Percentiles rank a stretch among this genome's conserved stretches.
Conservation (phyloP, 2,113 vertebrate species). For the Callaeas wilsoni region DNA sequence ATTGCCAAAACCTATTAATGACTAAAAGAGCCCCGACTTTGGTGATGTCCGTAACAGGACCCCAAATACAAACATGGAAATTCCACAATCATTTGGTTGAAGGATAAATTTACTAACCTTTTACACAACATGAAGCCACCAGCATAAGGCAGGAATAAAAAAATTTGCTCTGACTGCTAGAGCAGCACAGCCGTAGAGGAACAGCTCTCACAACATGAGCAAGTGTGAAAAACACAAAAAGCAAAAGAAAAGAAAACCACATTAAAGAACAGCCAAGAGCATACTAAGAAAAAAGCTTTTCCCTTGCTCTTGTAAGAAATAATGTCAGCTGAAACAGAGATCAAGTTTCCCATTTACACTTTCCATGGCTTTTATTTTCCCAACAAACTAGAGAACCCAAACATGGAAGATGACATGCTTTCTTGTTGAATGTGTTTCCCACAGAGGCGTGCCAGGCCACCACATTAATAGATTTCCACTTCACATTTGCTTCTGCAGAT, state of each 20-base stretch:
- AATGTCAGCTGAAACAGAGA: slow-evolving; percentile 21
- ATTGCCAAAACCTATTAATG: neutral
- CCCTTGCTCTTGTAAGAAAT: neutral
- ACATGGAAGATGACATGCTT: neutral
- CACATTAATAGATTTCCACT: neutral
- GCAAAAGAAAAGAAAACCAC: neutral
- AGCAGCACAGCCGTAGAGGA: neutral
- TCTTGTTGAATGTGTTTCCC: neutral
- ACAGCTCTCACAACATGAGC: neutral
- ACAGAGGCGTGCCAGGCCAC: neutral
- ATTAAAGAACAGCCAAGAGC: neutral
- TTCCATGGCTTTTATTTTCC: neutral
- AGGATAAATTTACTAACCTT: neutral
- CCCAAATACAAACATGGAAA: rapidly evolving
- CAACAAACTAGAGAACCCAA: neutral
- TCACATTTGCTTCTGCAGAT: neutral
- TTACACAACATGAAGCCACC: neutral
- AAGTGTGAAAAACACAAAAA: neutral
- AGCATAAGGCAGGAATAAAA: neutral
- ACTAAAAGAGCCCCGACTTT: neutral
- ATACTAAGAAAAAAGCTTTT: neutral
- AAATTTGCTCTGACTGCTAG: neutral
- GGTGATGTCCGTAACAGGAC: neutral
- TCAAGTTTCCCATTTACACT: slow-evolving; percentile 19
- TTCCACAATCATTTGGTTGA: neutral